Percentiles rank a stretch among this genome's conserved stretches.
Evolutionary conservation across 2,888 invertebrate species (phyloP).

Genomic region (Erebia epiphron): DNA sequence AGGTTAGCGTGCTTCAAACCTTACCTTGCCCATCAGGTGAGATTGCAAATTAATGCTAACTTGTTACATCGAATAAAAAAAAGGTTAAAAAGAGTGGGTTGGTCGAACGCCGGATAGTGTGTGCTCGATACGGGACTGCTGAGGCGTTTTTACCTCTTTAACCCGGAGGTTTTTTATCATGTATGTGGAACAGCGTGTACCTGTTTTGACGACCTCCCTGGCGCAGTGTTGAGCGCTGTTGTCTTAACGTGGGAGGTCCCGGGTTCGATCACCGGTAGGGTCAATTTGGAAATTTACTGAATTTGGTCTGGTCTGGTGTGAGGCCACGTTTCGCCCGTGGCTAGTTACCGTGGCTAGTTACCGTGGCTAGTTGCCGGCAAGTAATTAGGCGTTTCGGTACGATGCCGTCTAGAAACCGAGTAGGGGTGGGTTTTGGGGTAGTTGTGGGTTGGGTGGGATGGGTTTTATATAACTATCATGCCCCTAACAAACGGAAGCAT

Average conservation of each 20-base stretch:
- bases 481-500: no score
- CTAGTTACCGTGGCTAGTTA: background rate
- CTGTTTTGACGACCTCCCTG: background rate
- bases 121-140: background rate
- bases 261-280: no score
- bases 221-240: no score
- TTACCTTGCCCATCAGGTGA: background rate
- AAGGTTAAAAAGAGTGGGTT: background rate
- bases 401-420: no score
- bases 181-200: background rate
- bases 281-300: no score
- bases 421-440: no score
- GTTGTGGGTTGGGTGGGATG: no score
- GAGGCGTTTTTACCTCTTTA: background rate
- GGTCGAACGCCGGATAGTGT: background rate
- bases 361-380: background rate
- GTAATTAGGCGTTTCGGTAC: no score
- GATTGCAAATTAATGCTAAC: background rate
- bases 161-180: slow-evolving; percentile 8
- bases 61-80: background rate
- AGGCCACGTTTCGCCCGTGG: background rate
- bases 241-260: no score
- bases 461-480: no score
- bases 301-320: background rate
- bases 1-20: background rate